Percentiles rank a stretch among this genome's conserved stretches.
These are phyloP conservation scores for Pseudochirops corinnae DNA, from an alignment of 2,797 vertebrate genomes.

Conservation along the genomic window DNA sequence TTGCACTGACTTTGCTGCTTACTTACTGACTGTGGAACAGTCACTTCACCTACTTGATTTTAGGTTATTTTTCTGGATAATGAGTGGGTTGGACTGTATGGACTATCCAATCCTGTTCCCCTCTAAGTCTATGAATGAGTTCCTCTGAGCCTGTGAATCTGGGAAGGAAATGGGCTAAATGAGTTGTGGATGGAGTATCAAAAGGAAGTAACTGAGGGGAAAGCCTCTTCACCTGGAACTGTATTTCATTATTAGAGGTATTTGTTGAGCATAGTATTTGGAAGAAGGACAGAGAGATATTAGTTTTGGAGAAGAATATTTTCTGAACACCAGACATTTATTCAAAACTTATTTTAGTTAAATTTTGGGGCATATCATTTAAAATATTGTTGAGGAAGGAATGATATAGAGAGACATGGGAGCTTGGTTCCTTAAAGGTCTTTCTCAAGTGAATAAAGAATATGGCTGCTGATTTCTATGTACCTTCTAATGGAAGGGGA, in stretches of 20 bases:
- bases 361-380: background rate
- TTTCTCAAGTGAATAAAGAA: background rate
- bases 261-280: background rate
- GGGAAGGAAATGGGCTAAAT: background rate
- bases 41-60: background rate
- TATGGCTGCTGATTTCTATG: background rate
- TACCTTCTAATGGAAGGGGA: background rate
- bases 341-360: background rate
- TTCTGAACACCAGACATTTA: background rate
- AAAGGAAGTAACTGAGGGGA: background rate
- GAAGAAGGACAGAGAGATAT: background rate
- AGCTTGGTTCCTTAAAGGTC: background rate
- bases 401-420: background rate
- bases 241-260: background rate
- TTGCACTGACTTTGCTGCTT: no score
- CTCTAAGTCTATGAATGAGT: background rate
- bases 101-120: background rate
- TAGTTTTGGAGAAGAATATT: background rate
- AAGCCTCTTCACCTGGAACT: background rate
- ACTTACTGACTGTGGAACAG: no score
- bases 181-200: background rate
- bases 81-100: background rate
- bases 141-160: background rate
- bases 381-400: background rate
- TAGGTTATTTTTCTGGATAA: background rate